Conservation (phyloP, 1,140 invertebrate genomes). For the Hycleus cichorii region DNA sequence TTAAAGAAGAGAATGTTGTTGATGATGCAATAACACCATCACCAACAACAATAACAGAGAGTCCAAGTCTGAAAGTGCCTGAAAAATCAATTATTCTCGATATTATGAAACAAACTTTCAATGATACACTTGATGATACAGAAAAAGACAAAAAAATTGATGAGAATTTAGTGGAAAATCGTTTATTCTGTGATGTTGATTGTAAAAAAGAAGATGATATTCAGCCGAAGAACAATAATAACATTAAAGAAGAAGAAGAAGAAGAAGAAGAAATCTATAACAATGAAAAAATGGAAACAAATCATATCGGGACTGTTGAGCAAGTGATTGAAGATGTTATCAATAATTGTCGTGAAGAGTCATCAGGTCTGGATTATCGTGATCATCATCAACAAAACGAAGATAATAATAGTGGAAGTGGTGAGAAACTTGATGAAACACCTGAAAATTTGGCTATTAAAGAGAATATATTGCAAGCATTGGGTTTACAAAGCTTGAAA, state of each 20-base stretch:
- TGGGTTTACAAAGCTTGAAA: constrained; percentile 56
- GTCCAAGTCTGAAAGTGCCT: constrained; percentile 36
- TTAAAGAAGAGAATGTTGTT: constrained; percentile 35
- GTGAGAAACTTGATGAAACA: constrained; percentile 41
- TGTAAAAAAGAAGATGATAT: not conserved
- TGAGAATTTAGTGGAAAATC: not conserved
- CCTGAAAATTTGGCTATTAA: constrained; percentile 52
- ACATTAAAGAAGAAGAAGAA: not conserved
- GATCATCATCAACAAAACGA: not conserved
- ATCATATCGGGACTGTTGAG: not conserved
- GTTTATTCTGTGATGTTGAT: too few relatives aligned
- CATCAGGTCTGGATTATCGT: not conserved
- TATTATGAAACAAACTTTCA: constrained; percentile 44
- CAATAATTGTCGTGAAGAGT: not conserved
- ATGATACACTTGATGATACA: constrained; percentile 27
- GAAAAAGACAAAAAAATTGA: not conserved
- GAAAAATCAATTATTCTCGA: constrained; percentile 41
- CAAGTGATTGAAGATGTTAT: too few relatives aligned
- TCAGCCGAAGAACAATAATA: not conserved
- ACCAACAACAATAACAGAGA: constrained; percentile 32
- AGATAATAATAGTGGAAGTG: too few relatives aligned
- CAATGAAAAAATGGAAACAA: not conserved
- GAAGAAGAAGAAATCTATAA: not conserved
- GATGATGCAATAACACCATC: not conserved
- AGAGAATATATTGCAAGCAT: constrained; percentile 54